Conservation (phyloP, 2,888 invertebrate genomes). For the Torymus aiolomorphi region DNA sequence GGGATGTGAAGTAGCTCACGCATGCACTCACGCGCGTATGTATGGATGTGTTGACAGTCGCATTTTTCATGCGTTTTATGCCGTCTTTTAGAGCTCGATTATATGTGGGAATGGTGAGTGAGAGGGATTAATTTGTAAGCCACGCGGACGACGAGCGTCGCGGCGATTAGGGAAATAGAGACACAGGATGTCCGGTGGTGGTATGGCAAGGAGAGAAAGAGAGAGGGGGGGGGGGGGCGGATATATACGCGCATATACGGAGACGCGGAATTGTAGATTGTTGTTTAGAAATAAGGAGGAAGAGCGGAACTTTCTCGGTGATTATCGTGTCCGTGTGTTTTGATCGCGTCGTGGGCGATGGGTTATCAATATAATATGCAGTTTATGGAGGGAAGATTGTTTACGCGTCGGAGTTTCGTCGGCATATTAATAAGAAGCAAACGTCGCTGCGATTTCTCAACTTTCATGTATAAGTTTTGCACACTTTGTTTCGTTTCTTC, state of each 20-base stretch:
- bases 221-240: too few species aligned
- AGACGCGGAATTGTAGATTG: conserved; percentile 21
- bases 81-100: conserved; percentile 8
- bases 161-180: conserved; percentile 45
- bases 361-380: too few species aligned
- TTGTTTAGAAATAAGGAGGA: background rate
- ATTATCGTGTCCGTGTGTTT: too few species aligned
- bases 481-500: too few species aligned
- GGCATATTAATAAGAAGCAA: background rate
- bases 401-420: too few species aligned
- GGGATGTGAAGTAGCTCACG: background rate
- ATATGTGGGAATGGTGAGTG: conserved; percentile 30
- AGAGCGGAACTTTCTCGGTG: background rate
- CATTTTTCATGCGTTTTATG: conserved; percentile 28
- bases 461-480: background rate
- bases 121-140: conserved; percentile 48
- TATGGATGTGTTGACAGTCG: too few species aligned
- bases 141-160: background rate
- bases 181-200: conserved; percentile 48
- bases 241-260: background rate
- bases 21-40: background rate
- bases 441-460: background rate
- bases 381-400: too few species aligned
- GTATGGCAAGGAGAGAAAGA: too few species aligned
- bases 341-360: too few species aligned